Evolutionary conservation across 2,113 vertebrate genomes (phyloP).

Genomic region (Chaetorhynchus papuensis): DNA sequence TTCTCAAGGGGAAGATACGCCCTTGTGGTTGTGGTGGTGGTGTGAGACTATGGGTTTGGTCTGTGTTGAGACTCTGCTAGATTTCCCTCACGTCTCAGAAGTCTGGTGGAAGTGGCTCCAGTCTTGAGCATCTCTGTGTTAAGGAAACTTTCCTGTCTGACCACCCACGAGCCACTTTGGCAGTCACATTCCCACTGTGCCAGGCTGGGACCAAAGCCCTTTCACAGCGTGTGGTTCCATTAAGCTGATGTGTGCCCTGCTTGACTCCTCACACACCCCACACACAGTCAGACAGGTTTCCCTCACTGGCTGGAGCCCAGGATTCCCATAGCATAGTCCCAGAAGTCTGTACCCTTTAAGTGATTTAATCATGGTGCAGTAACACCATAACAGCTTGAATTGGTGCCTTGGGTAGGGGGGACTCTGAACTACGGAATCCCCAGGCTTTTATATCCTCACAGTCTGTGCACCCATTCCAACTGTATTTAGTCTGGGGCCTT

Average conservation of each 20-base stretch:
- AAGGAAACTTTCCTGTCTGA: not conserved
- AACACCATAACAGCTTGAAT: not conserved
- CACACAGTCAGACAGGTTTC: not conserved
- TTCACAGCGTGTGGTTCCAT: not conserved
- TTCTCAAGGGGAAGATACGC: not conserved
- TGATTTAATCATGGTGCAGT: not conserved
- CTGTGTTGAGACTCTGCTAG: not conserved
- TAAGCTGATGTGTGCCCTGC: not conserved
- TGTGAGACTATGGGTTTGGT: not conserved
- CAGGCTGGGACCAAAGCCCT: not conserved
- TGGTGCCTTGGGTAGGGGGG: not conserved
- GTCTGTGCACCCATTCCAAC: rapidly evolving
- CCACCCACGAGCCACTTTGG: not conserved
- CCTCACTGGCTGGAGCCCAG: not conserved
- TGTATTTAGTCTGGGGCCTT: not conserved
- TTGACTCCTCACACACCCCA: not conserved
- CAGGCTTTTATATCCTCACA: not conserved
- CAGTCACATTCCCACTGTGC: not conserved
- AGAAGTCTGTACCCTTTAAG: not conserved
- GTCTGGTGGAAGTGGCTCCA: not conserved
- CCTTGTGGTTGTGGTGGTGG: not conserved
- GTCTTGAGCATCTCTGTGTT: not conserved
- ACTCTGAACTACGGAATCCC: not conserved
- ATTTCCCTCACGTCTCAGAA: not conserved
- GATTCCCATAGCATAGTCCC: not conserved